phyloP scores from a whole-genome alignment of 2,888 invertebrate species.

The Pyrrhia umbra region DNA sequence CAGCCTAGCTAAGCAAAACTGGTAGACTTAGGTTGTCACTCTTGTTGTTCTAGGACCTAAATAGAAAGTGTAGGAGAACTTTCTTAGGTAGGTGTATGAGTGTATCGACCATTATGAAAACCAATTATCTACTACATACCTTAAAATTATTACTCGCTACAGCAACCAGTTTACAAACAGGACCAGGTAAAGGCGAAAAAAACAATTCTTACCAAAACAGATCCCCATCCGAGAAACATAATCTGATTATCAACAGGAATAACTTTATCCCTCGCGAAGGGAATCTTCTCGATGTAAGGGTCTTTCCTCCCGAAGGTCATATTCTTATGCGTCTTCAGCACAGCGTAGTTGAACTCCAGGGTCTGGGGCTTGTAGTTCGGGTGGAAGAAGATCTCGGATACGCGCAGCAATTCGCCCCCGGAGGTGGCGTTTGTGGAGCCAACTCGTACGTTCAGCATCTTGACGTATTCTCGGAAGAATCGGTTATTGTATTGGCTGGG shows the following conservation, averaged over 20 bases:
- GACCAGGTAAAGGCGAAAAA: no score
- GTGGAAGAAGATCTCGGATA: constrained; percentile 84
- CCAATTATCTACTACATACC: no score
- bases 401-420: constrained; percentile 77
- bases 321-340: constrained; percentile 79
- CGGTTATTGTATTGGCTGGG: constrained; percentile 86
- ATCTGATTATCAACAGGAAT: constrained; percentile 77
- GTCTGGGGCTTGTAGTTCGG: constrained; percentile 85
- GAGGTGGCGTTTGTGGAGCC: constrained; percentile 82
- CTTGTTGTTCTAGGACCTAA: no score
- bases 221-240: constrained; percentile 84
- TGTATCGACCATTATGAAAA: no score
- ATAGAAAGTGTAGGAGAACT: no score
- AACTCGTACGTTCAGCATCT: constrained; percentile 82
- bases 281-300: constrained; percentile 63
- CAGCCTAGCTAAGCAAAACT: no score
- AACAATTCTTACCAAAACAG: constrained; percentile 78
- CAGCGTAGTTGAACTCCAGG: constrained; percentile 82
- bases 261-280: constrained; percentile 65
- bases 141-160: no score
- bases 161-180: no score
- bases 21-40: no score
- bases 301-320: constrained; percentile 68
- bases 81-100: no score
- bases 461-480: constrained; percentile 85